Conservation (phyloP, 1,140 invertebrate species). For the Sogatella furcifera region DNA sequence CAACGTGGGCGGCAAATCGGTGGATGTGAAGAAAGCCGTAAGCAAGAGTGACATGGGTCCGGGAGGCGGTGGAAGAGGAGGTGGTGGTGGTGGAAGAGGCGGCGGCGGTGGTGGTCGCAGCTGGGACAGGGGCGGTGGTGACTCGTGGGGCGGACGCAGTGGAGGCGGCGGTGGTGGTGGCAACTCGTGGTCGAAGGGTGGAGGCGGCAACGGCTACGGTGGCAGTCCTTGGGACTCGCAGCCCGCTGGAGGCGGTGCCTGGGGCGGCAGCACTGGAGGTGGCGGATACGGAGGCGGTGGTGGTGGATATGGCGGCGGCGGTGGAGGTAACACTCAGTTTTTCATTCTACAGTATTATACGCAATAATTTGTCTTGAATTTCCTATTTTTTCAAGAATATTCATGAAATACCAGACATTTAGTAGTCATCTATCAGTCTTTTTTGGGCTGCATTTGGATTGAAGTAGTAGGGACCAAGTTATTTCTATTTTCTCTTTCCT, state of each 20-base stretch:
- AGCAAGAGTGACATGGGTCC: slow-evolving; percentile 19
- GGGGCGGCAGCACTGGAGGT: slow-evolving; percentile 11
- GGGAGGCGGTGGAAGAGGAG: slow-evolving; percentile 14
- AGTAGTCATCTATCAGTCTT: too few species aligned
- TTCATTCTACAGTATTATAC: background rate
- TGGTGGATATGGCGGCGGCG: slow-evolving; percentile 5
- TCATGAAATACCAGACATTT: too few species aligned
- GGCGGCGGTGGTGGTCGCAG: slow-evolving; percentile 14
- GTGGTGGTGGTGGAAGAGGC: slow-evolving; percentile 17
- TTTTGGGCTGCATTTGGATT: too few species aligned
- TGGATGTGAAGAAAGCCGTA: slow-evolving; percentile 29
- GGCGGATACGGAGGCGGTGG: slow-evolving; percentile 7
- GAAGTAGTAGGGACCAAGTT: too few species aligned
- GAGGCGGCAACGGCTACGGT: slow-evolving; percentile 20
- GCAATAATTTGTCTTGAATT: too few species aligned
- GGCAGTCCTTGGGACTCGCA: slow-evolving; percentile 22
- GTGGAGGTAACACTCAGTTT: background rate
- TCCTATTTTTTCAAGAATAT: too few species aligned
- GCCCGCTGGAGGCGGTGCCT: slow-evolving; percentile 19
- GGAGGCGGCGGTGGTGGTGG: slow-evolving; percentile 5
- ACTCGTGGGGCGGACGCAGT: slow-evolving; percentile 4
- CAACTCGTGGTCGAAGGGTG: slow-evolving; percentile 3
- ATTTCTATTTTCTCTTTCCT: too few species aligned
- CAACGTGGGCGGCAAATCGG: slow-evolving; percentile 21
- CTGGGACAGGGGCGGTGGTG: slow-evolving; percentile 8